Conservation (phyloP, 2,888 invertebrate species). For the Aspidiotus rigidus region DNA sequence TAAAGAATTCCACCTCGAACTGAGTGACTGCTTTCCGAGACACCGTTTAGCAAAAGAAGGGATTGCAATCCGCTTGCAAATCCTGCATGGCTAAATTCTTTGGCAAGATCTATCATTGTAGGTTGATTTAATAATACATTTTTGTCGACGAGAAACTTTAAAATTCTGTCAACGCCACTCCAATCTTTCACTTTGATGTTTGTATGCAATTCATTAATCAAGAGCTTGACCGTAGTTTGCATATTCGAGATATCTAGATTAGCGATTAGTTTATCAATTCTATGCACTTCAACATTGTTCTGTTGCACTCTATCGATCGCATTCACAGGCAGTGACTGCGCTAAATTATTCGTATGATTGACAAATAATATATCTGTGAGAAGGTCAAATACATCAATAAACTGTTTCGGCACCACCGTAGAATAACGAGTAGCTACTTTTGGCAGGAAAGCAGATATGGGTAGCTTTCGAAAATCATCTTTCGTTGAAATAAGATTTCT, state of each 20-base stretch:
- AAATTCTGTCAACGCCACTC: neutral
- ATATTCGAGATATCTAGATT: neutral
- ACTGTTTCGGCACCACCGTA: neutral
- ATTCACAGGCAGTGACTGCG: neutral
- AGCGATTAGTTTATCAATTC: neutral
- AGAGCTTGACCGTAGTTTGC: neutral
- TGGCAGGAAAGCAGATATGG: no score
- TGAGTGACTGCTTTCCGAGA: slow-evolving; percentile 4
- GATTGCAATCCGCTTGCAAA: slow-evolving; percentile 1
- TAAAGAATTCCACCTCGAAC: slow-evolving; percentile 9
- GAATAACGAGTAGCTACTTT: neutral
- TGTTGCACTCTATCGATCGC: neutral
- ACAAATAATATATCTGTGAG: neutral
- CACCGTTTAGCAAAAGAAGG: neutral
- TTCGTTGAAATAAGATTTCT: no score
- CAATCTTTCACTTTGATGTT: slow-evolving; percentile 5
- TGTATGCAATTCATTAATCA: neutral
- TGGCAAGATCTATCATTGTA: neutral
- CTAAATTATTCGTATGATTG: no score
- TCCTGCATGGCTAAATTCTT: slow-evolving; percentile 9
- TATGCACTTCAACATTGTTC: neutral
- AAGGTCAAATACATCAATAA: neutral
- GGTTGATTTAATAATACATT: neutral
- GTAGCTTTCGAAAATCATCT: no score
- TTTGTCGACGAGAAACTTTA: neutral